Evolutionary conservation across 2,113 vertebrate species (phyloP), one percentile per base, ranked within the genome.

Genomic region (Gallinago paraguaiae): DNA sequence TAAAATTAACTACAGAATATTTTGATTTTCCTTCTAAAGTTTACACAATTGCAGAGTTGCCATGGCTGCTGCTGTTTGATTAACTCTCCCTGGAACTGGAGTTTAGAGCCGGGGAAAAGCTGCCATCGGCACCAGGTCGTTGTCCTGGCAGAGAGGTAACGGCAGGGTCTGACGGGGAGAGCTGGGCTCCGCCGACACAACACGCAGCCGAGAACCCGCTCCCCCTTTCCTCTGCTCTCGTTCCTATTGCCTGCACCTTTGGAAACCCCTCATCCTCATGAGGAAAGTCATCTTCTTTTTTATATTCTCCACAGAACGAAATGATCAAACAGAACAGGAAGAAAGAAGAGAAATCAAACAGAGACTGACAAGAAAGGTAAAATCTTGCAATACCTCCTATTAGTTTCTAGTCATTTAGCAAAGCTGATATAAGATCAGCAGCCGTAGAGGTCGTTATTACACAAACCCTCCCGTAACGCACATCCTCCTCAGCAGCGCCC

Each of bases 311-410:
- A 45, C 98, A 99, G 99, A 99, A 96, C 98, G 99, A 95, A 99
- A 99, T 87, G 99, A 99, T 93, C 99, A 99, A 97, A 99, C 98
- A 22, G 99, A 99, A 64, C 99, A 99, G 92, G 99, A 99, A 69
- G 99, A 99, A 97, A 98, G 99, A 91, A 98, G 99, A 60, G 99
- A 99, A 97, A 99, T 99, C 96, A 99, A 99, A 95, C 99, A 99
- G 95, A 98, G 99, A 80, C 96, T 99, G 82, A 99, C 99, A 63
- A 98, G 99, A 98, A 99, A 99, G 99, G 99, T 99, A 98, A 96
- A 80, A 12, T 22, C 27, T 43, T 64, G 16, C 35, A 74, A 60
- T n/a, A 39, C 9, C 24, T 63, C 51, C 79, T 64, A 14, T 31
- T 41, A 48, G 53, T 25, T 41, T 92, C 48, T 75, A 76, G 60